These are phyloP conservation scores for Caenorhabditis briggsae DNA, from an alignment of 1,140 invertebrate genomes.

Conservation along the genomic window DNA sequence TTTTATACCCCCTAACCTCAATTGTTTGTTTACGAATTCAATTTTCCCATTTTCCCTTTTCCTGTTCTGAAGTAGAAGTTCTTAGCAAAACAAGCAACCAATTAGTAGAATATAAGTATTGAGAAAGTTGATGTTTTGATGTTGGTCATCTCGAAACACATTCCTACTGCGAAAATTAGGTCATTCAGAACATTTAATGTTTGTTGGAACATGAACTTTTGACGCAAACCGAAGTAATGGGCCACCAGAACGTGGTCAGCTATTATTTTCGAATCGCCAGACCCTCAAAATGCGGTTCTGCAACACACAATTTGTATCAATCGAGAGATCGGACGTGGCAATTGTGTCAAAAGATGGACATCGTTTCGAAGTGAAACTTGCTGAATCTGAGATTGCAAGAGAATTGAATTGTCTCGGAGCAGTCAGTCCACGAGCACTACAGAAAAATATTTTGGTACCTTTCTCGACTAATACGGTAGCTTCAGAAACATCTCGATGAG, in stretches of 20 bases:
- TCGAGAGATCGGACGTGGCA: conserved; percentile 7
- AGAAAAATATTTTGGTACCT: conserved; percentile 8
- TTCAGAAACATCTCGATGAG: no score
- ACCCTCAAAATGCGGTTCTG: conserved; percentile 3
- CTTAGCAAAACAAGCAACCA: background rate
- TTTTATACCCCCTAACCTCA: conserved; percentile 4
- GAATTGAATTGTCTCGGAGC: conserved; percentile 18
- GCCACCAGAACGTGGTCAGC: no score
- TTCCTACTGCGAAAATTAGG: background rate
- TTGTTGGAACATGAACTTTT: no score
- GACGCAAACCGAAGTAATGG: no score
- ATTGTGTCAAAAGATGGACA: conserved; percentile 15
- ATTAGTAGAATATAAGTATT: background rate
- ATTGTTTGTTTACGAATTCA: conserved; percentile 26
- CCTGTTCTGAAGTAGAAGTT: conserved; percentile 26
- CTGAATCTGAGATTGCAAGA: conserved; percentile 19
- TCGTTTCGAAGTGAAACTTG: conserved; percentile 35
- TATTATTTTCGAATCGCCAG: no score
- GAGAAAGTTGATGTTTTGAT: background rate
- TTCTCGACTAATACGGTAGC: conserved; percentile 6
- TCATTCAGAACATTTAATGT: background rate
- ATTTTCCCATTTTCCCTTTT: background rate
- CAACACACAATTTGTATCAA: conserved; percentile 5
- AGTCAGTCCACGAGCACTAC: conserved; percentile 5
- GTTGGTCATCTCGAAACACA: conserved; percentile 2